phyloP scores from a whole-genome alignment of 1,140 invertebrate genomes.

The Drosophila pandora region DNA sequence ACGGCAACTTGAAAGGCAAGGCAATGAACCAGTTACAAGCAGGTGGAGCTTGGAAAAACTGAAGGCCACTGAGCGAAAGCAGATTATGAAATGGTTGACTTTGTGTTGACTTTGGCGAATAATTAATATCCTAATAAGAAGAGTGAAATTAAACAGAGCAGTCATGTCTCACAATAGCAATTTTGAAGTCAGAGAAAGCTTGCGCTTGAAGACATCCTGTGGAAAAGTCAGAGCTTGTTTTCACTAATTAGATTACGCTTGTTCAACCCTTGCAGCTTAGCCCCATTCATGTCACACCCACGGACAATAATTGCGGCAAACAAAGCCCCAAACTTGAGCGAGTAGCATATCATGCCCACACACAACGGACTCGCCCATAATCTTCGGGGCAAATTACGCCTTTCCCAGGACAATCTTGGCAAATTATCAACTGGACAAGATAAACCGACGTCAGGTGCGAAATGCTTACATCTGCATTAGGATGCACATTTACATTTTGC shows the following conservation, averaged over 20 bases:
- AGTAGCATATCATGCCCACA: constrained; percentile 6
- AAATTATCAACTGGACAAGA: constrained; percentile 67
- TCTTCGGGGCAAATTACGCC: constrained; percentile 29
- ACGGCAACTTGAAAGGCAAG: constrained; percentile 28
- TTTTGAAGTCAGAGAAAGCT: too few relatives aligned
- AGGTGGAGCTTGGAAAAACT: constrained; percentile 1
- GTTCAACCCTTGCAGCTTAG: constrained; percentile 5
- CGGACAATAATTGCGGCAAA: constrained; percentile 38
- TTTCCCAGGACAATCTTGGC: constrained; percentile 41
- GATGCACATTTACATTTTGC: constrained; percentile 44
- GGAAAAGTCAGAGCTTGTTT: constrained; percentile 1
- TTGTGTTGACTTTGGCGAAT: neutral
- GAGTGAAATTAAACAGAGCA: neutral
- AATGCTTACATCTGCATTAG: constrained; percentile 68
- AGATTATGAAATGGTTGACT: constrained; percentile 1
- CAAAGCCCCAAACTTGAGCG: constrained; percentile 11
- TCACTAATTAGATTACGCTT: constrained; percentile 35
- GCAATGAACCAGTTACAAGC: constrained; percentile 44
- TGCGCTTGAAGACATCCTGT: neutral
- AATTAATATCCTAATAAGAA: constrained; percentile 2
- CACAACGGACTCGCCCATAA: constrained; percentile 21
- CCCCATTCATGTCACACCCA: constrained; percentile 16
- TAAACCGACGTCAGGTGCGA: constrained; percentile 65
- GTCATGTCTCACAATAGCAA: neutral
- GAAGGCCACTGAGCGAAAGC: constrained; percentile 8